Conservation (phyloP, 2,888 invertebrate genomes). For the Willowsia nigromaculata region DNA sequence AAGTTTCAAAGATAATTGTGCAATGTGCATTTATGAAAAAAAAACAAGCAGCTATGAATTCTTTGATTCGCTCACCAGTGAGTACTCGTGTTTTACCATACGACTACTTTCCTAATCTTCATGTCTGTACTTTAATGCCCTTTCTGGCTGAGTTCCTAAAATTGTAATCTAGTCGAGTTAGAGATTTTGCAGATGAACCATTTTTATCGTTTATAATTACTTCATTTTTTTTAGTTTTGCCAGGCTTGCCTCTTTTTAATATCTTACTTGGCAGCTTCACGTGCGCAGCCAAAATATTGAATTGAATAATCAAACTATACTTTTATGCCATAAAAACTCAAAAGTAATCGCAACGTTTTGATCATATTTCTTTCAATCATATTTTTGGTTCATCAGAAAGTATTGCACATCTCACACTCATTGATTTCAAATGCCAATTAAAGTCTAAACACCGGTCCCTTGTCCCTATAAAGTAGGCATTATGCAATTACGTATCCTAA, state of each 20-base stretch:
- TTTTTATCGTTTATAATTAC: not conserved
- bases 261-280: too few species aligned
- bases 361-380: too few species aligned
- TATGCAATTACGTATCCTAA: too few species aligned
- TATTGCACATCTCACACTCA: too few species aligned
- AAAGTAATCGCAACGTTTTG: too few species aligned
- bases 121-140: not conserved
- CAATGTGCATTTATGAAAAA: not conserved
- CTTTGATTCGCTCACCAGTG: not conserved
- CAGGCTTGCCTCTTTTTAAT: not conserved
- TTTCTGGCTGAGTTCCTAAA: not conserved
- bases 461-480: too few species aligned
- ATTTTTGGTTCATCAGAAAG: too few species aligned
- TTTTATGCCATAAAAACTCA: not conserved
- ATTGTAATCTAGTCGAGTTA: not conserved
- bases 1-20: conserved; percentile 17
- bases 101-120: not conserved
- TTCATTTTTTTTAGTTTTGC: conserved; percentile 3
- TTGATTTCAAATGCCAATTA: too few species aligned
- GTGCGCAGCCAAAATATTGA: too few species aligned
- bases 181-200: not conserved
- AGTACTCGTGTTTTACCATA: not conserved
- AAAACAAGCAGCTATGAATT: too few species aligned
- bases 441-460: too few species aligned
- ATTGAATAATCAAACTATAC: not conserved